phyloP scores from a whole-genome alignment of 2,797 vertebrate genomes.

The Diplodus puntazzo region DNA sequence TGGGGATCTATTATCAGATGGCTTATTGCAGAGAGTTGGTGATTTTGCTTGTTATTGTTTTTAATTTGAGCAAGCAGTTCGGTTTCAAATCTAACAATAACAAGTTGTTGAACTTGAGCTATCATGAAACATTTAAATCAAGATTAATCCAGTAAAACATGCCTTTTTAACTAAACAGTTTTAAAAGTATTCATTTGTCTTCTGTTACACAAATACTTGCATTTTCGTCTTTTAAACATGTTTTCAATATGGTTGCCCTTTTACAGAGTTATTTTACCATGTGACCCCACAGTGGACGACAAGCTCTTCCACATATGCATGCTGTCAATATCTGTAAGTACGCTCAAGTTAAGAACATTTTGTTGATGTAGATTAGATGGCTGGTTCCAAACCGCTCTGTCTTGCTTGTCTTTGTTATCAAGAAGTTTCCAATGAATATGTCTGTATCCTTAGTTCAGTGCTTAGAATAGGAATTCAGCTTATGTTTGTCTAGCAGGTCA shows the following conservation, averaged over 20 bases:
- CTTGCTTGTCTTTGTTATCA: too few relatives aligned
- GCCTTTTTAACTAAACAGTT: background rate
- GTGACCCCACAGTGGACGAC: slow-evolving; percentile 86
- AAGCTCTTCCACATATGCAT: slow-evolving; percentile 88
- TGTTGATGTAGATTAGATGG: too few relatives aligned
- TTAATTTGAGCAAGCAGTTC: background rate
- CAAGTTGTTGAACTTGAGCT: background rate
- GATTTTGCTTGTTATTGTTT: background rate
- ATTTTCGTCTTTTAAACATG: background rate
- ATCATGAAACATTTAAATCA: background rate
- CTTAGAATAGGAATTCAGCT: too few relatives aligned
- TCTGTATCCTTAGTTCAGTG: too few relatives aligned
- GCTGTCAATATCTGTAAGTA: slow-evolving; percentile 92
- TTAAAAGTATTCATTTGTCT: background rate
- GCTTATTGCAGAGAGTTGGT: background rate
- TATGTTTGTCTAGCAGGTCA: too few relatives aligned
- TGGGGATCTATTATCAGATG: background rate
- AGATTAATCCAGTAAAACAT: background rate
- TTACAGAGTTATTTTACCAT: slow-evolving; percentile 82
- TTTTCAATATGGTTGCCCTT: background rate
- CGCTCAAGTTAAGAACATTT: too few relatives aligned
- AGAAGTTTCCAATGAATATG: background rate
- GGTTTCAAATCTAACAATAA: background rate
- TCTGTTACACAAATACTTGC: background rate
- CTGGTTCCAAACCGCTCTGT: too few relatives aligned